These are phyloP conservation scores for Schizothorax lantsangensis DNA, from an alignment of 2,797 vertebrate genomes.

Conservation along the genomic window DNA sequence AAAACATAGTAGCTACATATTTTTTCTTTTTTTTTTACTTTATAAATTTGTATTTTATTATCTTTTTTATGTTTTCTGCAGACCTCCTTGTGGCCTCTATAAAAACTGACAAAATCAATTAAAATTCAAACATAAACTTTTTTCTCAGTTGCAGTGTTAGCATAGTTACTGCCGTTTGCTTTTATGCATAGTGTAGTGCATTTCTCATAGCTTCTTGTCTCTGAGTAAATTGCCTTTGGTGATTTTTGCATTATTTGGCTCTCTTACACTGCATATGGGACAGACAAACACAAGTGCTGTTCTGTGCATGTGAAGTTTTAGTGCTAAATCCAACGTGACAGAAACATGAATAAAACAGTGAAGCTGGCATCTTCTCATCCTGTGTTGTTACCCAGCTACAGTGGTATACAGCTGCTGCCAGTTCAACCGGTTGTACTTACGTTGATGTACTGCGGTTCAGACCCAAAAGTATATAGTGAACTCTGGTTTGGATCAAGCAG, in stretches of 20 bases:
- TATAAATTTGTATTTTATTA: not conserved
- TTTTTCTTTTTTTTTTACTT: not conserved
- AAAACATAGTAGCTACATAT: not conserved
- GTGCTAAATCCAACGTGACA: constrained; percentile 15
- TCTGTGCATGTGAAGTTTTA: constrained; percentile 14
- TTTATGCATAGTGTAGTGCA: not conserved
- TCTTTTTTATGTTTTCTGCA: not conserved
- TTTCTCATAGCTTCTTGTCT: constrained; percentile 5
- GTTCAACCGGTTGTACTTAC: not conserved
- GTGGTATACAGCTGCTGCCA: constrained; percentile 2
- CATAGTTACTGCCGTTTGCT: not conserved
- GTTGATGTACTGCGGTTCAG: not conserved
- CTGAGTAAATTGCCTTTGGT: not conserved
- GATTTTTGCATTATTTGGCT: constrained; percentile 11
- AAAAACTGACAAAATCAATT: not conserved
- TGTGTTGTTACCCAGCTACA: not conserved
- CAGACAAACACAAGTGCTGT: constrained; percentile 7
- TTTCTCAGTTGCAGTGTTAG: not conserved
- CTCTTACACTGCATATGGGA: not conserved
- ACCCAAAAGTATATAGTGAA: not conserved
- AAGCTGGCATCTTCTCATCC: constrained; percentile 12
- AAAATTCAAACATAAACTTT: not conserved
- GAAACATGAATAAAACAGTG: constrained; percentile 40
- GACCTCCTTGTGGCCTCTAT: not conserved
- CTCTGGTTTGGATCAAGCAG: not conserved